Base-by-base conservation (phyloP, 2,113 vertebrate genomes). In the Myrmecophaga tridactyla region DNA sequence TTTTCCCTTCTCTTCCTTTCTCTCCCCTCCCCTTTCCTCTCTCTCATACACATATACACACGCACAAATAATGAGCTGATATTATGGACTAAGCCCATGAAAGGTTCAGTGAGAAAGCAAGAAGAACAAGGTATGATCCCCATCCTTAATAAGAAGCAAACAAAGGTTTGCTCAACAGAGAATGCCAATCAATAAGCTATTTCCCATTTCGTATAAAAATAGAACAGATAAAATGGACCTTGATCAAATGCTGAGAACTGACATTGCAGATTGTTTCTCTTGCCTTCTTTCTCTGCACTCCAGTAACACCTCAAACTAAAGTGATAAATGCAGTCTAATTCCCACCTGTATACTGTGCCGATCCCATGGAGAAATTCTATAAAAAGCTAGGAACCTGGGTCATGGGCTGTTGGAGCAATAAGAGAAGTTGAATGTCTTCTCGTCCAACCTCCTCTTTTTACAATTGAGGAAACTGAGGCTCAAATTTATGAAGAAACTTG, bases 401-500 rank as follows among this genome's bases (percentile, higher is more conserved):
- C 31, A 21, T 12, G 10, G 51, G 58, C 36, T 43, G 23, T 23
- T 17, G 9, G 43, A 46, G 41, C 29, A 21, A 9, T 6, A 18
- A 41, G 29, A 25, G n/a, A 14, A 20, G 11, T 60, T 3, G 46
- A 25, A 2, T 48, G 34, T 56, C 34, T 46, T 72, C 48, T 53
- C 9, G 18, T 12, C 41, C 48, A 14, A 10, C 5, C 1, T 11
- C 27, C 9, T 25, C 34, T 69, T 60, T n/a, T 3, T 12, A 18
- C n/a, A 4, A 0, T 0, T 1, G 7, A 11, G 25, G 12, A 29
- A 10, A 63, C 3, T 2, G 15, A 15, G 27, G 36, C 18, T 31
- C 60, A 25, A 15, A 1, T 6, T 14, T 31, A 9, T 15, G 6
- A 9, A 34, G 31, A 34, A 18, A 1, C 34, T 3, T 36, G 20